Percentiles rank a stretch among this genome's conserved stretches.
phyloP scores from a whole-genome alignment of 2,888 invertebrate species.

The Pristionchus arcanus region DNA sequence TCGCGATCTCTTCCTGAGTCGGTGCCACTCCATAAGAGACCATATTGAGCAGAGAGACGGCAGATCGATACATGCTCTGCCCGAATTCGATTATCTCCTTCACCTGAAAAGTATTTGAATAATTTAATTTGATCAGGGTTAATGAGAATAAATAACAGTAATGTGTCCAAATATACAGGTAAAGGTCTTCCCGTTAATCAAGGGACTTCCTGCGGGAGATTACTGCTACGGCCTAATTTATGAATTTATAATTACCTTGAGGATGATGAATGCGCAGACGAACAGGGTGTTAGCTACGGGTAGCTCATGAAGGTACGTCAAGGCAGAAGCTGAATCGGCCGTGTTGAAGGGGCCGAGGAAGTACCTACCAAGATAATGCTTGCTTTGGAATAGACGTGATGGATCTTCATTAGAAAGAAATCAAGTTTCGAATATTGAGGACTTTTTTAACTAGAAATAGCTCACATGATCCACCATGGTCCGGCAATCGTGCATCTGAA shows the following conservation, averaged over 20 bases:
- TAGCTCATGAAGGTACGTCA: neutral
- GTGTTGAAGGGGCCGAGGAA: conserved; percentile 48
- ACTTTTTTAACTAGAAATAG: too few relatives aligned
- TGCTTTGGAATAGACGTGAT: too few relatives aligned
- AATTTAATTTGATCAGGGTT: neutral
- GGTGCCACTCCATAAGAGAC: conserved; percentile 55
- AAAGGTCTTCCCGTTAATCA: too few relatives aligned
- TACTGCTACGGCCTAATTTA: neutral
- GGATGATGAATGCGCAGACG: conserved; percentile 35
- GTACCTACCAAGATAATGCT: too few relatives aligned
- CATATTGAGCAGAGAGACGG: conserved; percentile 43
- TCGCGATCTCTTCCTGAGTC: conserved; percentile 55
- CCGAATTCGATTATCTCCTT: conserved; percentile 28
- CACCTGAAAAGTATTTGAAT: neutral
- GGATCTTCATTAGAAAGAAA: too few relatives aligned
- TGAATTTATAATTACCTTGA: conserved; percentile 33
- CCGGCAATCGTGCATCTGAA: conserved; percentile 49
- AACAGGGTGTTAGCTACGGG: neutral
- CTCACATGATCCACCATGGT: conserved; percentile 55
- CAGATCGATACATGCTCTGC: neutral
- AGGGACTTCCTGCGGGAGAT: too few relatives aligned
- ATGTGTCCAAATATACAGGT: too few relatives aligned
- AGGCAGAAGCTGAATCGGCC: neutral
- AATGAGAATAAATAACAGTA: too few relatives aligned
- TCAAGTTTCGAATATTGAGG: too few relatives aligned